Base-by-base conservation (phyloP, 2,797 vertebrate species). In the Molossus molossus region DNA sequence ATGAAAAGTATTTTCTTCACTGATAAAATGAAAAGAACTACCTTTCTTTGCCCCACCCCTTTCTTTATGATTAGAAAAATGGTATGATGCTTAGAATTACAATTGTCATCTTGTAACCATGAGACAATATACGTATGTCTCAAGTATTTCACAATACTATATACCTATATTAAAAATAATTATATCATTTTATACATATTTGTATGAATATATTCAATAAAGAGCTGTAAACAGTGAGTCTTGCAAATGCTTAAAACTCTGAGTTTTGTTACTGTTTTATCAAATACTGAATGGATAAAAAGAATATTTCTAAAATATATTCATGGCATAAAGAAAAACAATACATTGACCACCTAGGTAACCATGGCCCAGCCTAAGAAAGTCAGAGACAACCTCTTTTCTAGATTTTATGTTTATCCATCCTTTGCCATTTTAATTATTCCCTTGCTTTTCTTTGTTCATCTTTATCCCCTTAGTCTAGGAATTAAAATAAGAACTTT, bases 71-170 rank as follows among this genome's bases (percentile, higher is more conserved):
- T 76, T 86, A 89, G 50, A 72, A 75, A 58, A 88, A 90, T 37
- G 21, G 37, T 60, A 21, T 92, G 48, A 94, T 53, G 15, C 23
- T 18, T 95, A 25, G 23, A 90, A 55, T 81, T 83, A 45, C 4
- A 53, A 50, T 37, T 85, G 60, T 80, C 67, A 90, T 67, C 17
- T 55, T 64, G 45, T 73, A 9, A 60, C 40, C 88, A 94, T 29
- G 13, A 81, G 21, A 33, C 64, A 88, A 11, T 62, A 53, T 57
- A 81, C 67, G 23, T 48, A 88, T 85, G 50, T 60, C 55, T 37
- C 9, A 95, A 91, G 94, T 69, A 83, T 77, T 94, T 91, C 64
- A 96, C 13, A 53, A 65, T 37, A 53, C 29, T 67, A 64, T 29
- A 62, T 60, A 77, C 33, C 62, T 92, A 64, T 20, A 79, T 23